These are phyloP conservation scores for Poliocrania exsul DNA, from an alignment of 2,797 vertebrate genomes.

Conservation along the genomic window DNA sequence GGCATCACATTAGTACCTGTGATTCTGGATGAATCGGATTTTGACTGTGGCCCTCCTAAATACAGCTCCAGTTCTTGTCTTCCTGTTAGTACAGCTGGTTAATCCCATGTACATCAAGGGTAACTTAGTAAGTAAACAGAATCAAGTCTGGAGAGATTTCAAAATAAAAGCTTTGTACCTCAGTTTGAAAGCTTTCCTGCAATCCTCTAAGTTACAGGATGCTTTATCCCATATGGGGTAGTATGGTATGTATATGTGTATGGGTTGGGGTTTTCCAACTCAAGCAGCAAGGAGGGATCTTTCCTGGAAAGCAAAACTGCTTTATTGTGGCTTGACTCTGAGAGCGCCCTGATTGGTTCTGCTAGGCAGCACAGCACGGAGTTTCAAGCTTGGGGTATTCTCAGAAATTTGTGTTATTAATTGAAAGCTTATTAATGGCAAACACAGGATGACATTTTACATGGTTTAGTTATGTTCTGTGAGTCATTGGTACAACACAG, in stretches of 20 bases:
- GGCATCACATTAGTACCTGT: not conserved
- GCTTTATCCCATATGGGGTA: not conserved
- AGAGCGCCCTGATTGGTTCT: conserved; percentile 79
- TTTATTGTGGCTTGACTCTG: conserved; percentile 72
- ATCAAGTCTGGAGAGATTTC: not conserved
- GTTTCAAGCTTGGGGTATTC: conserved; percentile 76
- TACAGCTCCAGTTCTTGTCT: not conserved
- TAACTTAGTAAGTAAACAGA: not conserved
- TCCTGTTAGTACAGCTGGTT: not conserved
- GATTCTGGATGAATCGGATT: not conserved
- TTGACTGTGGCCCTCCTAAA: not conserved
- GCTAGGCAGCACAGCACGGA: conserved; percentile 63
- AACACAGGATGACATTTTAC: conserved; percentile 90
- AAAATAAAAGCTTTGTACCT: not conserved
- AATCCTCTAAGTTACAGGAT: not conserved
- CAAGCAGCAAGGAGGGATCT: not conserved
- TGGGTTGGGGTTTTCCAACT: not conserved
- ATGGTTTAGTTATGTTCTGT: conserved; percentile 88
- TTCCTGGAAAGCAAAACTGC: conserved; percentile 21
- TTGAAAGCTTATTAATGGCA: conserved; percentile 87
- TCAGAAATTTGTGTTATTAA: conserved; percentile 85
- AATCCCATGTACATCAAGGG: not conserved
- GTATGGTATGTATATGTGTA: not conserved
- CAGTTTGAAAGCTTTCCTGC: not conserved
- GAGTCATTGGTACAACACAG: conserved; percentile 82